Evolutionary conservation across 1,140 invertebrate species (phyloP), one percentile per base, ranked within the genome.

Genomic region (Notospermus geniculatus): DNA sequence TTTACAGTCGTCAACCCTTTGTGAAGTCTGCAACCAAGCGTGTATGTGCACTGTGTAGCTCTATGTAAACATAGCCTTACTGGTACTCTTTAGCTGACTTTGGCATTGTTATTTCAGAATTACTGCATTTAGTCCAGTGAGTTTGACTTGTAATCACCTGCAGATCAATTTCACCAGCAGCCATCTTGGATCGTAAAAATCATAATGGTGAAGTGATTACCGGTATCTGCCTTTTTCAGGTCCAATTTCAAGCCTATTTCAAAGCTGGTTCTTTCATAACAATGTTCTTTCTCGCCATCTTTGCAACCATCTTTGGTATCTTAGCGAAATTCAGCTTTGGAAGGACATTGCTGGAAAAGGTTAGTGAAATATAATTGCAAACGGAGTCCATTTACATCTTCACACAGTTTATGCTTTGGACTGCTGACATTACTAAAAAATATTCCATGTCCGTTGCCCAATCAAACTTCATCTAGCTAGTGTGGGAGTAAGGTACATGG

Each of bases 301-400:
- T 86, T 59, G 86, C 82, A 9, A 55, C 82, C 0, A 60, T 93
- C 0, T 86, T 95, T 68, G 79, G 79, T 1, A 9, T 91, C 0
- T 74, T 95, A 70, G 74, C 87, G 1, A 87, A 87, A 62, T 89
- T 86, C 63, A 71, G 84, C 11, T 86, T 83, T 59, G 88, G 88
- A 0, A 83, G 87, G 39, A 82, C 79, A 54, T 76, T 92, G 19
- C 76, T 93, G 1, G 70, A 91, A 4, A 87, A 84, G 84, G 84
- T 86, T 84, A 61, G 28, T 45, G 7, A 36, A 19, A 27, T 62
- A 32, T 64, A 41, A n/a, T n/a, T n/a, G n/a, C n/a, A n/a, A n/a
- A n/a, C n/a, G n/a, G n/a, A n/a, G n/a, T n/a, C n/a, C n/a, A n/a
- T n/a, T n/a, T n/a, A n/a, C n/a, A n/a, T n/a, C n/a, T n/a, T n/a